Percentiles rank a stretch among this genome's conserved stretches.
phyloP scores from a whole-genome alignment of 1,140 invertebrate genomes.

The Eufriesea mexicana region DNA sequence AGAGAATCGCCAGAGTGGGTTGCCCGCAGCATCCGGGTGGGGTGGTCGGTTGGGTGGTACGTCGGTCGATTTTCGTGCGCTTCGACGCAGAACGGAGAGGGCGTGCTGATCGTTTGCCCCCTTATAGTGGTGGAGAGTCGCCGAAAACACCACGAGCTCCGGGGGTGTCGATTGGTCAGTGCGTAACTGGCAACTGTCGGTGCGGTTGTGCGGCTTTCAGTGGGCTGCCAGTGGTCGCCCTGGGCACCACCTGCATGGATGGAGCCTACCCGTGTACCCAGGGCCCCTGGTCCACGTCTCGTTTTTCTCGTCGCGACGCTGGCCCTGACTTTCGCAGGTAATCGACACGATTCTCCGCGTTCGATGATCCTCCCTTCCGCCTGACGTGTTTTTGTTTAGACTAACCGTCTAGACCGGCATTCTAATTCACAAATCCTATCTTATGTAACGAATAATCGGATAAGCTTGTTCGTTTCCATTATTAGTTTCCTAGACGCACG shows the following conservation, averaged over 20 bases:
- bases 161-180: conserved; percentile 53
- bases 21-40: conserved; percentile 65
- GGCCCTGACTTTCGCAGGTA: conserved; percentile 76
- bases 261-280: conserved; percentile 75
- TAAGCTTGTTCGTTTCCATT: not conserved
- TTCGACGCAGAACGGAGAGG: conserved; percentile 64
- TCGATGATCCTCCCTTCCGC: not conserved
- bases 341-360: not conserved
- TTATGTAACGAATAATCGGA: conserved; percentile 17
- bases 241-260: conserved; percentile 72
- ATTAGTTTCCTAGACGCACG: not conserved
- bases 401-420: not conserved
- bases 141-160: conserved; percentile 39
- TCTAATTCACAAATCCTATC: not conserved
- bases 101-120: conserved; percentile 54
- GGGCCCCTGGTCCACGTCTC: conserved; percentile 74
- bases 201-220: conserved; percentile 55
- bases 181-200: conserved; percentile 53
- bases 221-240: conserved; percentile 69
- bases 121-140: conserved; percentile 42
- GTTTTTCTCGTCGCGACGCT: conserved; percentile 75
- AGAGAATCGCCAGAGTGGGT: conserved; percentile 24
- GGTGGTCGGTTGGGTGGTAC: conserved; percentile 39
- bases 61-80: conserved; percentile 64
- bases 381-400: not conserved